Percentiles rank a stretch among this genome's conserved stretches.
phyloP scores from a whole-genome alignment of 2,113 vertebrate genomes.

The Sphaerodactylus townsendi region DNA sequence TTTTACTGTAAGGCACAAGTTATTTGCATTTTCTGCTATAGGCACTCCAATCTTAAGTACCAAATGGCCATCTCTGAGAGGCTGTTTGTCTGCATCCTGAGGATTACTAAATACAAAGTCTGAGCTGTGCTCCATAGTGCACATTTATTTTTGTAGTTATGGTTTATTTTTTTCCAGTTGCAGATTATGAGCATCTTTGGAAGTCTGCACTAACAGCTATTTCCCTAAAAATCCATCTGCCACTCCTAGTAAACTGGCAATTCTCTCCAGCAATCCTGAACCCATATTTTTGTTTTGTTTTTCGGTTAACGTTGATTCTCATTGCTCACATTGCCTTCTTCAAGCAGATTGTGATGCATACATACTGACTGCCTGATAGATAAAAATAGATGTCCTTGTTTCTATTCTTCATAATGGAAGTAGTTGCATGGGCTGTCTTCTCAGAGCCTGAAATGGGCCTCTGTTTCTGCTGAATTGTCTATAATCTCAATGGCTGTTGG shows the following conservation, averaged over 20 bases:
- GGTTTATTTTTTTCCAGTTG: conserved; percentile 26
- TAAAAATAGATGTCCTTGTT: neutral
- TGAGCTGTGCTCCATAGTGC: neutral
- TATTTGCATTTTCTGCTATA: neutral
- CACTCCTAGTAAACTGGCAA: conserved; percentile 18
- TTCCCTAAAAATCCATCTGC: neutral
- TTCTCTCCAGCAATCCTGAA: conserved; percentile 8
- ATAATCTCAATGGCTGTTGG: conserved; percentile 9
- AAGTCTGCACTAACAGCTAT: neutral
- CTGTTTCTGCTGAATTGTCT: conserved; percentile 35
- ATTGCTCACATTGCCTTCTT: conserved; percentile 4
- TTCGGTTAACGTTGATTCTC: neutral
- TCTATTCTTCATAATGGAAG: neutral
- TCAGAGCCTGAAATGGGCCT: neutral
- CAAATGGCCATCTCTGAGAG: neutral
- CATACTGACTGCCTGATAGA: neutral
- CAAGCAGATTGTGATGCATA: conserved; percentile 1
- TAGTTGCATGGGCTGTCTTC: neutral
- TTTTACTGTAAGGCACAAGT: too few relatives aligned
- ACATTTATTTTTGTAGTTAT: neutral
- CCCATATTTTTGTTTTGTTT: neutral
- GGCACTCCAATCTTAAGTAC: neutral
- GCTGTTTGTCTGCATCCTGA: neutral
- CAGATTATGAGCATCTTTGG: conserved; percentile 13
- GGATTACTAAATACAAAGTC: neutral